phyloP scores from a whole-genome alignment of 1,140 invertebrate genomes.

The Drosophila chauvacae region DNA sequence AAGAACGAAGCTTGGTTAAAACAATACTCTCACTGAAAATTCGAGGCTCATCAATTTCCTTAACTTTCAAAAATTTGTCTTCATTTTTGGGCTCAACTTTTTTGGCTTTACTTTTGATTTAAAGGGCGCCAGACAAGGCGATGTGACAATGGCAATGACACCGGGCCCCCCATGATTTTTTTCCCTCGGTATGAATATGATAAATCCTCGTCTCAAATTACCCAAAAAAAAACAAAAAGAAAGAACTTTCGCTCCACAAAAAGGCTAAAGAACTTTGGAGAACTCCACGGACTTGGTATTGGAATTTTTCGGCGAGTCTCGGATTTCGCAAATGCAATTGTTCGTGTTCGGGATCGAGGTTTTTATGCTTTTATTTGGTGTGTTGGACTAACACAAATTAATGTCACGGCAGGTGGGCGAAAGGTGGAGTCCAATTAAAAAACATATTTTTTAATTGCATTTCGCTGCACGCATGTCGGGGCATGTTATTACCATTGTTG shows the following conservation, averaged over 20 bases:
- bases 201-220: conserved; percentile 68
- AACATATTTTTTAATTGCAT: conserved; percentile 79
- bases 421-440: conserved; percentile 70
- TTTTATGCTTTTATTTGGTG: conserved; percentile 9
- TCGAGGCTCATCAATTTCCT: conserved; percentile 48
- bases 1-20: conserved; percentile 11
- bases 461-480: conserved; percentile 61
- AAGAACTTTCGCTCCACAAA: conserved; percentile 52
- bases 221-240: conserved; percentile 2
- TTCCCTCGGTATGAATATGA: conserved; percentile 35
- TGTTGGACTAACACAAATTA: conserved; percentile 71
- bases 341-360: conserved; percentile 6
- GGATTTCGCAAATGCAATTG: conserved; percentile 42
- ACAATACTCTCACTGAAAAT: conserved; percentile 20
- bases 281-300: conserved; percentile 9
- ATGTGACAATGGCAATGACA: conserved; percentile 67
- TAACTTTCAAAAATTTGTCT: conserved; percentile 26
- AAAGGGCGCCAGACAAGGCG: conserved; percentile 56
- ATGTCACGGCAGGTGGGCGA: conserved; percentile 70
- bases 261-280: conserved; percentile 26
- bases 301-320: conserved; percentile 33
- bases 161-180: conserved; percentile 29
- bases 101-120: conserved; percentile 57
- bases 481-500: conserved; percentile 37
- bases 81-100: conserved; percentile 29